phyloP scores from a whole-genome alignment of 2,888 invertebrate genomes.

The Xestia xanthographa region DNA sequence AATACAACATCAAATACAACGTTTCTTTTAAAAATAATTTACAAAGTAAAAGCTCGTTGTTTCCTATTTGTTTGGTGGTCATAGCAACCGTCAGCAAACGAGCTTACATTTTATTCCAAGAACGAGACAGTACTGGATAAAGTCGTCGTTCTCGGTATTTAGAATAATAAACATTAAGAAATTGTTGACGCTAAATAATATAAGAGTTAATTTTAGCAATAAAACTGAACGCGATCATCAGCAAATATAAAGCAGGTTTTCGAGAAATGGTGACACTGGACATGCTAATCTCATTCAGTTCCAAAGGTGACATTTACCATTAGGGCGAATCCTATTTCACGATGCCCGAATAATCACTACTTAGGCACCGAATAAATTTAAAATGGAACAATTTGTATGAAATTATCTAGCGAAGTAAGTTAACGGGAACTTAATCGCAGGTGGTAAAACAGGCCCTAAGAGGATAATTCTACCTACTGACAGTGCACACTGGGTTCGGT shows the following conservation, averaged over 20 bases:
- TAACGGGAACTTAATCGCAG: too few species aligned
- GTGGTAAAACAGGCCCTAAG: too few species aligned
- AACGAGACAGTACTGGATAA: conserved; percentile 6
- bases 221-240: not conserved
- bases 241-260: not conserved
- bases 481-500: not conserved
- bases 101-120: not conserved
- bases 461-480: not conserved
- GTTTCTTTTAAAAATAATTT: conserved; percentile 7
- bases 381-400: too few species aligned
- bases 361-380: too few species aligned
- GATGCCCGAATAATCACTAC: too few species aligned
- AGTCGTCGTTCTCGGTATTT: not conserved
- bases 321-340: not conserved
- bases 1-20: too few species aligned
- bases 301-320: not conserved
- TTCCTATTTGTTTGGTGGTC: conserved; percentile 9
- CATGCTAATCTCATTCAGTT: not conserved
- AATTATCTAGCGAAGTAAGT: too few species aligned
- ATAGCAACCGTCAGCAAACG: not conserved
- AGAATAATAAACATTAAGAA: conserved; percentile 1
- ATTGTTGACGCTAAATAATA: not conserved
- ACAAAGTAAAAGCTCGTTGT: conserved; percentile 8
- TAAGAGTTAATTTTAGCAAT: not conserved
- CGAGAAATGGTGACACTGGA: not conserved